Evolutionary conservation across 2,797 vertebrate genomes (phyloP).

Genomic region (Sphaeramia orbicularis): DNA sequence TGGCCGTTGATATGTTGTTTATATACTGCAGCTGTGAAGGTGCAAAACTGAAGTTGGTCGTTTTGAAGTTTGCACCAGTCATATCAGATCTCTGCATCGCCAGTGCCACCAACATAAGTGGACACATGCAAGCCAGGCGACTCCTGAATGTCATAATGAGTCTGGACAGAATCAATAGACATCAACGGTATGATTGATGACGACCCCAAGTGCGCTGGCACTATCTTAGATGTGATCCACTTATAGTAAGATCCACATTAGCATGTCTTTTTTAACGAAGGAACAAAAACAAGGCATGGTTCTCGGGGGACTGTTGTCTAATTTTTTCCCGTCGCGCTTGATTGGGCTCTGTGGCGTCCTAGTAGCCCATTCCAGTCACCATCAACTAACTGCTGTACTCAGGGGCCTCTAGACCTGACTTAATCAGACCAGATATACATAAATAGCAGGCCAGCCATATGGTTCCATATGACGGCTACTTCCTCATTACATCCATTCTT

Average conservation of each 20-base stretch:
- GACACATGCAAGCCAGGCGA: constrained; percentile 13
- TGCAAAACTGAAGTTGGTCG: too few relatives aligned
- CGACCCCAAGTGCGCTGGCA: constrained; percentile 35
- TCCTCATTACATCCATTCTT: constrained; percentile 53
- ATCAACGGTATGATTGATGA: constrained; percentile 73
- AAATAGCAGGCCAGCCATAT: constrained; percentile 78
- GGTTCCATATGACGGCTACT: constrained; percentile 47
- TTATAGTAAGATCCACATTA: constrained; percentile 65
- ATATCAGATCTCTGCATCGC: neutral
- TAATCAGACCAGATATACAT: constrained; percentile 79
- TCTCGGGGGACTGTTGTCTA: constrained; percentile 62
- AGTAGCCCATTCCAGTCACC: constrained; percentile 81
- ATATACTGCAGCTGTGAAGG: too few relatives aligned
- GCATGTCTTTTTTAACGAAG: constrained; percentile 62
- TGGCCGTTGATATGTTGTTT: too few relatives aligned
- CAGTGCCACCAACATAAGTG: constrained; percentile 1
- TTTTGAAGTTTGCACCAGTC: too few relatives aligned
- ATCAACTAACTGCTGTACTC: constrained; percentile 69
- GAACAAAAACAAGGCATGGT: constrained; percentile 50
- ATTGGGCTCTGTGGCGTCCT: constrained; percentile 69
- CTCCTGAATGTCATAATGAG: constrained; percentile 49
- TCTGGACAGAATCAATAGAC: constrained; percentile 67
- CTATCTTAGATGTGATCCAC: constrained; percentile 50
- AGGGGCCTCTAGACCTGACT: constrained; percentile 73
- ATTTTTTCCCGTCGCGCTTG: constrained; percentile 46